These are phyloP conservation scores for Procapra przewalskii DNA, from an alignment of 2,113 vertebrate species.

Conservation along the genomic window DNA sequence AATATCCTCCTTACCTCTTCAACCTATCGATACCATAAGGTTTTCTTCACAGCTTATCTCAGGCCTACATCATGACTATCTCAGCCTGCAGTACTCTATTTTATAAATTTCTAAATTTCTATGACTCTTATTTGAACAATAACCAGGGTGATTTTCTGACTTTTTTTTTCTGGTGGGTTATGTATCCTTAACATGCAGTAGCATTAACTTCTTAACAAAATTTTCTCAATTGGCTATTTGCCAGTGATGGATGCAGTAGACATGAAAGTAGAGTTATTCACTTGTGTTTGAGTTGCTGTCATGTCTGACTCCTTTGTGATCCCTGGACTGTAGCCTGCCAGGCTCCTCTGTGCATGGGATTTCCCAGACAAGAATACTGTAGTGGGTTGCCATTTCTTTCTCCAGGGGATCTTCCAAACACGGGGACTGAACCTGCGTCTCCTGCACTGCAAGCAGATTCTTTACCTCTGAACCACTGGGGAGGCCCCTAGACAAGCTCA, in stretches of 20 bases:
- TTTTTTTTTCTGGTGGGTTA: neutral
- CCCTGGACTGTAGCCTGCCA: neutral
- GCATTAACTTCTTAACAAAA: neutral
- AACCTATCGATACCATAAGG: neutral
- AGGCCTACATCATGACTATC: neutral
- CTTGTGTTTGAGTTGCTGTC: neutral
- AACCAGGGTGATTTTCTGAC: neutral
- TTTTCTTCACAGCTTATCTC: neutral
- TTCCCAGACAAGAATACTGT: too few relatives aligned
- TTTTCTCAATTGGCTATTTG: neutral
- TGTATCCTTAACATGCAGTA: neutral
- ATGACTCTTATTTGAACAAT: neutral
- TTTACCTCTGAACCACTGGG: neutral
- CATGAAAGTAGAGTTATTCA: neutral
- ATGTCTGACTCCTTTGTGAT: neutral
- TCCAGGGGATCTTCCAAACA: neutral
- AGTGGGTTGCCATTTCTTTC: too few relatives aligned
- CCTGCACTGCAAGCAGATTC: too few relatives aligned
- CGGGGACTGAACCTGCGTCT: too few relatives aligned
- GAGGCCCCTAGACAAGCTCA: neutral
- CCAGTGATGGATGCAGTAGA: neutral
- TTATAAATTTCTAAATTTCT: neutral
- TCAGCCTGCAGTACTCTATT: neutral
- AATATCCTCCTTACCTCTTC: neutral
- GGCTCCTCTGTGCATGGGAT: neutral